A percentile compares a stretch with the other conserved stretches of the same genome.
Conservation (phyloP, 2,113 vertebrate species). For the Columba janthina region DNA sequence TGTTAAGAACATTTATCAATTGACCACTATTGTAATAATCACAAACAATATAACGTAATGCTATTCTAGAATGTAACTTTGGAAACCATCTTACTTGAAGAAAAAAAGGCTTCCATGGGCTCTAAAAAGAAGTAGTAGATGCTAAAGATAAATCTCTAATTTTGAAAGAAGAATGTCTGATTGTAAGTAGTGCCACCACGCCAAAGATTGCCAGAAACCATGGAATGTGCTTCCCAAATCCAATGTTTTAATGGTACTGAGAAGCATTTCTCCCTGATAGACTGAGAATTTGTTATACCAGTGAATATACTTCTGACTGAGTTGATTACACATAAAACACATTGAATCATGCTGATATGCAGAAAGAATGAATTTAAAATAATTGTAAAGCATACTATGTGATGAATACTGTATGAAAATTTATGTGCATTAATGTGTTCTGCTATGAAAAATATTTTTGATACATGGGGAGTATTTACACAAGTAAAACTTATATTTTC, state of each 20-base stretch:
- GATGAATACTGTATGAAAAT: not conserved
- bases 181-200: not conserved
- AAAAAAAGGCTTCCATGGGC: not conserved
- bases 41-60: not conserved
- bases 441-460: not conserved
- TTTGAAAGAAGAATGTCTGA: not conserved
- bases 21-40: not conserved
- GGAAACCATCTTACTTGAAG: not conserved
- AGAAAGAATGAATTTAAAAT: not conserved
- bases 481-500: not conserved
- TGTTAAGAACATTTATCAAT: not conserved
- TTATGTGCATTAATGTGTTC: not conserved
- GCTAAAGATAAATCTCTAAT: not conserved
- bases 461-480: not conserved
- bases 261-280: not conserved
- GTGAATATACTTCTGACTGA: not conserved
- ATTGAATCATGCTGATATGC: not conserved
- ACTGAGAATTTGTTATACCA: not conserved
- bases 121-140: not conserved
- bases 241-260: not conserved
- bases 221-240: not conserved
- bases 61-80: not conserved
- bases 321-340: not conserved
- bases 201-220: not conserved
- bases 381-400: not conserved